phyloP scores from a whole-genome alignment of 2,888 invertebrate genomes.

The Autographa pulchrina region DNA sequence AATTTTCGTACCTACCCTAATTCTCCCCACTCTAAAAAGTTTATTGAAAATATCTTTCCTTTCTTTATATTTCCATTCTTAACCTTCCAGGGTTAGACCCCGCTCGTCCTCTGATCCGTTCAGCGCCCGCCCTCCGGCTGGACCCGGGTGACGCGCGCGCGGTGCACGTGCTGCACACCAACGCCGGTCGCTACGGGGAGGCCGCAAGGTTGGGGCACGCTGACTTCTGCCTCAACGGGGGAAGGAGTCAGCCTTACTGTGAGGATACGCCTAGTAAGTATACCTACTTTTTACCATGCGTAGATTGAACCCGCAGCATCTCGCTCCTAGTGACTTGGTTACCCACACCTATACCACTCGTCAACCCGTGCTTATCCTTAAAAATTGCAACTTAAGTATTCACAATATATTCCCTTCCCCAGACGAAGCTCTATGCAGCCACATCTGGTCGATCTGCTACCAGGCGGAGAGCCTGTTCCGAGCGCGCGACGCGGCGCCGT shows the following conservation, averaged over 20 bases:
- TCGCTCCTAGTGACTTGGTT: too few relatives aligned
- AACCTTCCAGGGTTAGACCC: constrained; percentile 91
- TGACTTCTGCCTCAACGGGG: constrained; percentile 95
- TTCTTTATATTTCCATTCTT: neutral
- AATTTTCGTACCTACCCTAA: too few relatives aligned
- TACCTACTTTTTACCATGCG: too few relatives aligned
- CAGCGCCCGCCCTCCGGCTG: constrained; percentile 90
- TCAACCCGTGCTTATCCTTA: too few relatives aligned
- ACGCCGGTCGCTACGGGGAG: constrained; percentile 94
- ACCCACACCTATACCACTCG: too few relatives aligned
- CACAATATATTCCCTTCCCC: constrained; percentile 30
- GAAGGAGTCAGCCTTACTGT: constrained; percentile 93
- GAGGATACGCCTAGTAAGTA: constrained; percentile 91
- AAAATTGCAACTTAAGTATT: too few relatives aligned
- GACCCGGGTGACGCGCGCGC: constrained; percentile 93
- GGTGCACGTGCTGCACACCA: constrained; percentile 94
- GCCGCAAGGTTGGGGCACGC: constrained; percentile 93
- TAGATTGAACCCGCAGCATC: too few relatives aligned
- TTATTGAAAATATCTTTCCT: too few relatives aligned
- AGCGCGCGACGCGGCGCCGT: constrained; percentile 91
- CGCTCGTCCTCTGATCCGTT: constrained; percentile 92
- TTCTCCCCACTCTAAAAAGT: too few relatives aligned
- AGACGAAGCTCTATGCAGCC: constrained; percentile 94
- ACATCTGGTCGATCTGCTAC: constrained; percentile 94
- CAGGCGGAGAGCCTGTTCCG: constrained; percentile 93